Conservation (phyloP, 1,140 invertebrate species). For the Arctopsyche grandis region DNA sequence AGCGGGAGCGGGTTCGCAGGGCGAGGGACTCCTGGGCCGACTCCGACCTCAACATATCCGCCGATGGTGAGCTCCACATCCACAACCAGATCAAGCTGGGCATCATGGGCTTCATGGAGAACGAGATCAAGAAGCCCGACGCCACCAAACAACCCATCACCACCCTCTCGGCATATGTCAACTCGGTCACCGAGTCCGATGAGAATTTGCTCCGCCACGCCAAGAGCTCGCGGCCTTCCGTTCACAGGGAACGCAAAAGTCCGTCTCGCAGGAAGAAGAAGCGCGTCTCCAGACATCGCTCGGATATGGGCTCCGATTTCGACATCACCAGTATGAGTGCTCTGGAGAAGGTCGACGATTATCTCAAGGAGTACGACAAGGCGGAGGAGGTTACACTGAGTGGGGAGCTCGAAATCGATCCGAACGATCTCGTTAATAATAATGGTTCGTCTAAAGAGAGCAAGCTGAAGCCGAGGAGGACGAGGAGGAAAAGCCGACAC, state of each 20-base stretch:
- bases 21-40: slow-evolving; percentile 62
- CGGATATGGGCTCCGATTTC: slow-evolving; percentile 64
- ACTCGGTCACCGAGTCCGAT: slow-evolving; percentile 62
- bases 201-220: slow-evolving; percentile 63
- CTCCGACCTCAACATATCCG: slow-evolving; percentile 65
- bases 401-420: slow-evolving; percentile 64
- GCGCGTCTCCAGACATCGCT: slow-evolving; percentile 63
- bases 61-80: slow-evolving; percentile 67
- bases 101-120: slow-evolving; percentile 69
- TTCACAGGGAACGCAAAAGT: slow-evolving; percentile 64
- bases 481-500: slow-evolving; percentile 60
- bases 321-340: slow-evolving; percentile 66
- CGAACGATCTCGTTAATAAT: slow-evolving; percentile 64
- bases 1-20: slow-evolving; percentile 57
- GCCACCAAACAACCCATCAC: slow-evolving; percentile 61
- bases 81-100: slow-evolving; percentile 69
- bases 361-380: slow-evolving; percentile 65
- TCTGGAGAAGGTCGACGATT: slow-evolving; percentile 66
- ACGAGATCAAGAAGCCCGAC: slow-evolving; percentile 68
- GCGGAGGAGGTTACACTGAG: slow-evolving; percentile 65
- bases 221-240: slow-evolving; percentile 61
- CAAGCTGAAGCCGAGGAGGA: slow-evolving; percentile 61
- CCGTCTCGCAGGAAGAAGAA: slow-evolving; percentile 66
- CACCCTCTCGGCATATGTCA: slow-evolving; percentile 62
- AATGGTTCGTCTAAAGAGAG: slow-evolving; percentile 61